Percentiles rank a stretch among this genome's conserved stretches.
These are phyloP conservation scores for Macquaria australasica DNA, from an alignment of 2,113 vertebrate species.

Conservation along the genomic window DNA sequence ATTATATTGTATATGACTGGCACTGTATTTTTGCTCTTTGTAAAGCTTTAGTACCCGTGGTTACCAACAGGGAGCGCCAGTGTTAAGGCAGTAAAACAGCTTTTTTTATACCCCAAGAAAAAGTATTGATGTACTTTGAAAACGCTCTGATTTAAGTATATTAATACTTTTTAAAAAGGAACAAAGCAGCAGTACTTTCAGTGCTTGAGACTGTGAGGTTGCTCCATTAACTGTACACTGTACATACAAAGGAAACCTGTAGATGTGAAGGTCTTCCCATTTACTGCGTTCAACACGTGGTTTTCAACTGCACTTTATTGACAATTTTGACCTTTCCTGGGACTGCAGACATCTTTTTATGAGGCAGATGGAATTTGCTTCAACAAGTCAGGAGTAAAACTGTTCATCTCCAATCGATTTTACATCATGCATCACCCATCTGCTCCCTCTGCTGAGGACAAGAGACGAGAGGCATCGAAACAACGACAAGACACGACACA, in stretches of 20 bases:
- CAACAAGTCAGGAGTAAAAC: no score
- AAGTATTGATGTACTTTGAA: neutral
- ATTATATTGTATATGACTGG: neutral
- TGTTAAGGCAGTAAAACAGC: neutral
- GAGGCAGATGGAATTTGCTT: no score
- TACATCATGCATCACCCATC: neutral
- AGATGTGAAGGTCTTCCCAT: no score
- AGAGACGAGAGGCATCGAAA: neutral
- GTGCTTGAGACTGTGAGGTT: constrained; percentile 67
- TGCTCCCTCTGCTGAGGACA: neutral
- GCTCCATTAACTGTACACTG: constrained; percentile 22
- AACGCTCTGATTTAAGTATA: neutral
- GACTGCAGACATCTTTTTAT: no score
- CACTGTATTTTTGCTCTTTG: neutral
- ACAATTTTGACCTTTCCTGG: no score
- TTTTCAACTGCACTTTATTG: no score
- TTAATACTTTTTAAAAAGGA: constrained; percentile 31
- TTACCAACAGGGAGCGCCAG: neutral
- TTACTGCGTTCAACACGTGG: no score
- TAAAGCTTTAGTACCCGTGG: neutral
- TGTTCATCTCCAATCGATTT: neutral
- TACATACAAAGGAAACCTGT: constrained; percentile 26
- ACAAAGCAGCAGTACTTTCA: constrained; percentile 64
- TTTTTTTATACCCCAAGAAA: neutral
- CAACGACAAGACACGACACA: neutral